Base-by-base conservation (phyloP, 2,113 vertebrate genomes). In the Conger conger region DNA sequence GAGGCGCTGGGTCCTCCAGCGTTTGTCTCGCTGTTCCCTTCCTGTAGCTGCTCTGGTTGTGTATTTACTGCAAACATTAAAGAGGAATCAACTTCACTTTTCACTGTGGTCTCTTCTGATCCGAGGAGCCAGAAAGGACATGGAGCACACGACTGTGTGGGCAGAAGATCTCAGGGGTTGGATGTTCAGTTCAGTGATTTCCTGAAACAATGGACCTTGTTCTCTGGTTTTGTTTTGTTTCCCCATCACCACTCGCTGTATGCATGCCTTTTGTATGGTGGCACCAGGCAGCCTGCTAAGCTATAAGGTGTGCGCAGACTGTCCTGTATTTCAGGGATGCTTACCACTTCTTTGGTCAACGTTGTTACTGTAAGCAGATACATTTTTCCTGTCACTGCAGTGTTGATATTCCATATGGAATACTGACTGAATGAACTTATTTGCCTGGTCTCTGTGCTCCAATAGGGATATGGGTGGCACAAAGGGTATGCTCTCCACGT, bases 51-150 rank as follows among this genome's bases (percentile, higher is more conserved):
- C 42, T 82, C 80, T 84, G 68, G 23, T 81, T 83, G 84, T 85
- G 45, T 82, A 23, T 87, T n/a, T 30, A 86, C 45, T 76, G 33
- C 33, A 86, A 78, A 82, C 60, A 91, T 89, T 89, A 88, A 91
- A 88, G 83, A 63, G 86, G 86, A 83, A 86, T 86, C 68, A 82
- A 87, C 15, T 83, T 5, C 8, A 63, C 50, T 53, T 36, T 79
- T 82, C 54, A 87, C 87, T 88, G 84, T 87, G 79, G 77, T 87
- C 84, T 87, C 79, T 87, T 82, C 50, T 83, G 80, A 87, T 37
- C 40, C 60, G 81, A 86, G 86, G 42, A 54, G 42, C 81, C 68
- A 40, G 18, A 6, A 57, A 11, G 36, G 73, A 40, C 9, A 78
- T 42, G 3, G 79, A 38, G 16, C 37, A 23, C 7, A 40, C 33